Percentiles rank a stretch among this genome's conserved stretches.
phyloP scores from a whole-genome alignment of 2,113 vertebrate genomes.

The Micronycteris hirsuta region DNA sequence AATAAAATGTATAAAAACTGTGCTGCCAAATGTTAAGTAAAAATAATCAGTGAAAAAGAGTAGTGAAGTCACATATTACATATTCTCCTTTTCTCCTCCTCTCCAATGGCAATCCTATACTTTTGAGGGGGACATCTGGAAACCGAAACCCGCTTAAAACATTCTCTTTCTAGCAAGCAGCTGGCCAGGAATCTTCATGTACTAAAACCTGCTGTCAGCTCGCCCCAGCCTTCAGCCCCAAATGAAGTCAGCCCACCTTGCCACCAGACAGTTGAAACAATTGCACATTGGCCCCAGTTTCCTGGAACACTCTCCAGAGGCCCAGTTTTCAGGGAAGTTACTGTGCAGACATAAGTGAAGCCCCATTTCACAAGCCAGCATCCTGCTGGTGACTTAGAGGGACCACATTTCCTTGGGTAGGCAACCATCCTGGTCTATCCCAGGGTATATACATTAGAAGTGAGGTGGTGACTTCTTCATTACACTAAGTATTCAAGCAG shows the following conservation, averaged over 20 bases:
- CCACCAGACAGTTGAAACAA: conserved; percentile 17
- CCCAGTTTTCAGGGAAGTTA: conserved; percentile 13
- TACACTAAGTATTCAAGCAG: background rate
- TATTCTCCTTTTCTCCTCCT: conserved; percentile 32
- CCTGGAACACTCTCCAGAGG: conserved; percentile 56
- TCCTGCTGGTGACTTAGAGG: conserved; percentile 39
- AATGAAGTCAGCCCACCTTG: background rate
- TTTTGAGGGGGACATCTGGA: conserved; percentile 43
- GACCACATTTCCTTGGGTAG: background rate
- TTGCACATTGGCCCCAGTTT: conserved; percentile 47
- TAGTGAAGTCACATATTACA: conserved; percentile 56
- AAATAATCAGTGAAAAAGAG: conserved; percentile 46
- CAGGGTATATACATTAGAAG: background rate
- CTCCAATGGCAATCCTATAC: background rate
- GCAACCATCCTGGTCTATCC: background rate
- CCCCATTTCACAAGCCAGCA: conserved; percentile 47
- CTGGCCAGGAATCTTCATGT: conserved; percentile 29
- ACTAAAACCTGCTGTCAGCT: background rate
- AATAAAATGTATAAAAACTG: conserved; percentile 39
- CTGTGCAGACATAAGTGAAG: conserved; percentile 30
- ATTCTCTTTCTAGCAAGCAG: conserved; percentile 45
- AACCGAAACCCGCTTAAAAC: conserved; percentile 14
- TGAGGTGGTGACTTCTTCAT: background rate
- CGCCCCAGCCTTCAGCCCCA: background rate
- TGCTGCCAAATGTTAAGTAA: conserved; percentile 34